Evolutionary conservation across 1,140 invertebrate species (phyloP), one percentile per base, ranked within the genome.

Genomic region (Sitodiplosis mosellana): DNA sequence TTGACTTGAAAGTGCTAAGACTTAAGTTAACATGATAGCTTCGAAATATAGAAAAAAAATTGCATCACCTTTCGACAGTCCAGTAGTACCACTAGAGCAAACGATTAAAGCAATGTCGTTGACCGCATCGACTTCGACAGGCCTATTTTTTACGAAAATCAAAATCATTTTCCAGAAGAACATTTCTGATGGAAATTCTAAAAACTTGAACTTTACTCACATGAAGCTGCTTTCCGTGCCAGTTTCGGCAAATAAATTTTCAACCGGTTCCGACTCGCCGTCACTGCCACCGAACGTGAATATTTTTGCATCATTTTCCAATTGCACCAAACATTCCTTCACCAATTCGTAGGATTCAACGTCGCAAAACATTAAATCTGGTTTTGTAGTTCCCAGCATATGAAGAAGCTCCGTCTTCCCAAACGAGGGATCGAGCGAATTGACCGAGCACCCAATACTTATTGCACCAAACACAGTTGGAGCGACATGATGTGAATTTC

Each of bases 41-140:
- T n/a, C n/a, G n/a, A n/a, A n/a, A n/a, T n/a, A n/a, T n/a, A n/a
- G n/a, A n/a, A n/a, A n/a, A n/a, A n/a, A n/a, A n/a, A n/a, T n/a
- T n/a, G n/a, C n/a, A n/a, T n/a, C n/a, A n/a, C n/a, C 81, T 65
- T 87, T 87, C 1, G 85, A 81, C 12, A 75, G 57, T 37, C 85
- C 81, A 21, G 81, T 86, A 2, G 83, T 86, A 14, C 83, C 83
- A 47, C 79, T 82, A 0, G 81, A 73, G 47, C 59, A 67, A 1
- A 71, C 53, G 49, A 73, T 63, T 6, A 60, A 54, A 10, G 59
- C 58, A 2, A 59, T 60, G 45, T 61, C 57, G 48, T 62, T 59
- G 0, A 55, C 57, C 6, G 59, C 61, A 38, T 14, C 51, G 36
- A 33, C 47, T 46, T 18, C 54, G 49, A 7, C 51, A 45, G 8